Evolutionary conservation across 2,888 invertebrate species (phyloP).

Genomic region (Leuctra nigra): DNA sequence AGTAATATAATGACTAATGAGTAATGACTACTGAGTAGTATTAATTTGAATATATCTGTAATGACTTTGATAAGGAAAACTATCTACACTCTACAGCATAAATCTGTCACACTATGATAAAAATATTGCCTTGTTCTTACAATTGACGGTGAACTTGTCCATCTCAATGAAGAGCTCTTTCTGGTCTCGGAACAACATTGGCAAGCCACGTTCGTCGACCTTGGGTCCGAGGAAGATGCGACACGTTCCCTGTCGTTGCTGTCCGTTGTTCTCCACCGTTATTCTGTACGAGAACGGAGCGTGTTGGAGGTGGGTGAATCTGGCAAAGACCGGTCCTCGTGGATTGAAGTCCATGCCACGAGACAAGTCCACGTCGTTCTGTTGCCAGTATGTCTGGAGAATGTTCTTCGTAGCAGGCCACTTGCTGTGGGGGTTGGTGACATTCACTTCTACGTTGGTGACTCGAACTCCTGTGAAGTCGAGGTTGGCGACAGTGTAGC

Average conservation of each 20-base stretch:
- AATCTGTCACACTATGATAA: too few species aligned
- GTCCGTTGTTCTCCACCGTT: slow-evolving; percentile 30
- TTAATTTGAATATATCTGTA: too few species aligned
- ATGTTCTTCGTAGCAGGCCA: slow-evolving; percentile 26
- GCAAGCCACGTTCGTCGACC: slow-evolving; percentile 32
- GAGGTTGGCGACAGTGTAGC: slow-evolving; percentile 32
- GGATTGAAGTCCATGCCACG: slow-evolving; percentile 36
- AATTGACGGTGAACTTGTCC: slow-evolving; percentile 35
- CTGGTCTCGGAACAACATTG: slow-evolving; percentile 34
- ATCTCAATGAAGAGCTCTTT: slow-evolving; percentile 38
- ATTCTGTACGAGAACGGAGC: slow-evolving; percentile 32
- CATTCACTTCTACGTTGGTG: slow-evolving; percentile 18
- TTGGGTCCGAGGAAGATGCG: slow-evolving; percentile 38
- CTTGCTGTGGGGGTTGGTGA: slow-evolving; percentile 14
- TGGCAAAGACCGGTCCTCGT: slow-evolving; percentile 20
- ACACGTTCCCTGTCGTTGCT: slow-evolving; percentile 32
- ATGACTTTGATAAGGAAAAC: too few species aligned
- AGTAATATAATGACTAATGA: too few species aligned
- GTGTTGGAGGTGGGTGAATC: slow-evolving; percentile 33
- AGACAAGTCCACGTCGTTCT: slow-evolving; percentile 34
- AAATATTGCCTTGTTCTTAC: too few species aligned
- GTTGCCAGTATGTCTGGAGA: slow-evolving; percentile 33
- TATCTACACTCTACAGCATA: too few species aligned
- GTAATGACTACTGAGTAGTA: too few species aligned
- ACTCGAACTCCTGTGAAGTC: slow-evolving; percentile 21